Base-by-base conservation (phyloP, 1,140 invertebrate genomes). In the Drosophila pseudoobscura region DNA sequence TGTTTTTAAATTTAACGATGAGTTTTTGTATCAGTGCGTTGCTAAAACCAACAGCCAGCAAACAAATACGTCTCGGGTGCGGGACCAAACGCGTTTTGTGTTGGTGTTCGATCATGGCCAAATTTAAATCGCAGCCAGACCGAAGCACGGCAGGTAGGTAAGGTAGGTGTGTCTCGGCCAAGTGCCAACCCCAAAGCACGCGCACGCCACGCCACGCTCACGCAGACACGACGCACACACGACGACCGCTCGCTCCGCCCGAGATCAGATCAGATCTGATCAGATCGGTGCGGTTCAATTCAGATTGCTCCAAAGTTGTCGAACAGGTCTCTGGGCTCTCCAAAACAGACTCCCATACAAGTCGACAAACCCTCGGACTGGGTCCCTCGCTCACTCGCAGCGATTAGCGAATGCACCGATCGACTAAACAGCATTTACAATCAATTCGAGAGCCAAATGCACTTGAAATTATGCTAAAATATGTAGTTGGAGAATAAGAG, bases 151-250 rank as follows among this genome's bases (percentile, higher is more conserved):
- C 63, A 63, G 73, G 68, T 63, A 77, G 76, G 80, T 84, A 83
- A 77, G 76, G 80, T 84, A 83, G 85, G 82, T 87, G 80, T 66
- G 66, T 82, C 73, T 80, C 77, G 78, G 78, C 71, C 78, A 80
- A 80, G 56, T 78, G 78, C 61, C 60, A 76, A 80, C 55, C 62
- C 73, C 60, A 80, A 80, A 52, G 65, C 73, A 20, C 20, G 71
- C 71, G 63, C 80, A 82, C 79, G 79, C 78, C 69, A 57, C 44
- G 51, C 39, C 69, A 57, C 44, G 51, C 39, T 31, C 31, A 17
- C 29, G 35, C 17, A 26, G n/a, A 26, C 54, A 26, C 24, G 24
- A 3, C 3, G 2, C 24, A 24, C 5, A 4, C 24, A 24, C 24
- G 24, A 26, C 31, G 31, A 50, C 57, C 43, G 2, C 31, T 24